Conservation (phyloP, 1,140 invertebrate genomes). For the Drosophila nikananu region DNA sequence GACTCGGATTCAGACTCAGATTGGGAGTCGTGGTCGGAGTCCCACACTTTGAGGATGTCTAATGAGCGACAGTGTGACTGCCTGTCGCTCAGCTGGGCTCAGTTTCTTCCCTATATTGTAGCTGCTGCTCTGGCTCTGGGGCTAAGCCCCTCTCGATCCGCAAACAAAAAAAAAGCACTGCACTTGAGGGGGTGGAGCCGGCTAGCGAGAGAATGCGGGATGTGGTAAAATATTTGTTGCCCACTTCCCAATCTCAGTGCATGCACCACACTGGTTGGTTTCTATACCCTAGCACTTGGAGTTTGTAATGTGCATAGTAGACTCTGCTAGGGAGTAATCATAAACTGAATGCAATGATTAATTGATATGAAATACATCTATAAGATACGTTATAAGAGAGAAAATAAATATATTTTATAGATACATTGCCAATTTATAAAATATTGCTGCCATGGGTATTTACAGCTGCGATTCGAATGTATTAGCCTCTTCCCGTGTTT, state of each 20-base stretch:
- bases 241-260: conserved; percentile 15
- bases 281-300: conserved; percentile 9
- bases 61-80: conserved; percentile 62
- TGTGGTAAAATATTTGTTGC: conserved; percentile 44
- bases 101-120: conserved; percentile 11
- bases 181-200: conserved; percentile 20
- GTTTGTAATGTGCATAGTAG: not conserved
- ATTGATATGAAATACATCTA: not conserved
- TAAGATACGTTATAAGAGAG: not conserved
- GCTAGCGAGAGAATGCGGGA: conserved; percentile 17
- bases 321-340: not conserved
- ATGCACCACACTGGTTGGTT: conserved; percentile 1
- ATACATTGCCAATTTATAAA: not conserved
- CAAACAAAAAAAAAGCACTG: conserved; percentile 38
- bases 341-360: not conserved
- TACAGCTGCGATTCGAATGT: conserved; percentile 1
- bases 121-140: conserved; percentile 1
- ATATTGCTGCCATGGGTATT: conserved; percentile 16
- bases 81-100: conserved; percentile 51
- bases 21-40: conserved; percentile 6
- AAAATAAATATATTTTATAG: not conserved
- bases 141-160: conserved; percentile 19
- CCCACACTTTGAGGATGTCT: conserved; percentile 46
- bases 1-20: conserved; percentile 33
- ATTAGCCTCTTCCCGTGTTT: conserved; percentile 12